A percentile compares a stretch with the other conserved stretches of the same genome.
Conservation (phyloP, 2,888 invertebrate genomes). For the Nephrotoma appendiculata region DNA sequence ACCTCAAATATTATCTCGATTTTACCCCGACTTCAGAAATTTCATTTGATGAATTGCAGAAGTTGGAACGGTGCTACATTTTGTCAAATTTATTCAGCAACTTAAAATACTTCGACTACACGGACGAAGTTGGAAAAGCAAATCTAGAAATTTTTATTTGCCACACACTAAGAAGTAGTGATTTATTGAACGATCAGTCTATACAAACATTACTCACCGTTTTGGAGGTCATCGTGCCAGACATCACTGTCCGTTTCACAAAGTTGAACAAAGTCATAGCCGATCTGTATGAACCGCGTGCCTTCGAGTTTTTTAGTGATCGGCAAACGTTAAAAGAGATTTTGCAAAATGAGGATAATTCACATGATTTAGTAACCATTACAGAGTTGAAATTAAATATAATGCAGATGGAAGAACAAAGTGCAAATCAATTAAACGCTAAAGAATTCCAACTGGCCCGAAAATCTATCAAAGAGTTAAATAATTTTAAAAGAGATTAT, state of each 20-base stretch:
- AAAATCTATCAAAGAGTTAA: slow-evolving; percentile 36
- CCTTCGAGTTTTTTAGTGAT: slow-evolving; percentile 28
- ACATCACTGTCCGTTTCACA: slow-evolving; percentile 32
- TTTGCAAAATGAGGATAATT: slow-evolving; percentile 35
- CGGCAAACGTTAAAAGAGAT: slow-evolving; percentile 28
- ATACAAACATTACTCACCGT: slow-evolving; percentile 31
- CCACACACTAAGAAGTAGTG: slow-evolving; percentile 37
- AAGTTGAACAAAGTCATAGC: slow-evolving; percentile 42
- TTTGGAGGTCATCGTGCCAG: slow-evolving; percentile 32
- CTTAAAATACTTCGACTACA: slow-evolving; percentile 42
- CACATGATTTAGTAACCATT: slow-evolving; percentile 32
- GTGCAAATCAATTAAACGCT: slow-evolving; percentile 38
- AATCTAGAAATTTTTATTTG: slow-evolving; percentile 38
- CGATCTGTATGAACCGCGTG: slow-evolving; percentile 41
- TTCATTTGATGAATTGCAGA: slow-evolving; percentile 26
- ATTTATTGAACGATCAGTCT: slow-evolving; percentile 25
- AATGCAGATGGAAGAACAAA: slow-evolving; percentile 40
- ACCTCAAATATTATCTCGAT: slow-evolving; percentile 21
- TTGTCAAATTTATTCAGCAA: slow-evolving; percentile 41
- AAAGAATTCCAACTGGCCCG: slow-evolving; percentile 45
- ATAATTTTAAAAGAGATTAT: slow-evolving; percentile 24
- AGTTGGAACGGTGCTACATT: slow-evolving; percentile 32
- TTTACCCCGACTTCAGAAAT: background rate
- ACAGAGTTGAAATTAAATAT: slow-evolving; percentile 42
- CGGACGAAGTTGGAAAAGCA: slow-evolving; percentile 46